A percentile compares a stretch with the other conserved stretches of the same genome.
Conservation (phyloP, 2,113 vertebrate species). For the Phyllostomus discolor region DNA sequence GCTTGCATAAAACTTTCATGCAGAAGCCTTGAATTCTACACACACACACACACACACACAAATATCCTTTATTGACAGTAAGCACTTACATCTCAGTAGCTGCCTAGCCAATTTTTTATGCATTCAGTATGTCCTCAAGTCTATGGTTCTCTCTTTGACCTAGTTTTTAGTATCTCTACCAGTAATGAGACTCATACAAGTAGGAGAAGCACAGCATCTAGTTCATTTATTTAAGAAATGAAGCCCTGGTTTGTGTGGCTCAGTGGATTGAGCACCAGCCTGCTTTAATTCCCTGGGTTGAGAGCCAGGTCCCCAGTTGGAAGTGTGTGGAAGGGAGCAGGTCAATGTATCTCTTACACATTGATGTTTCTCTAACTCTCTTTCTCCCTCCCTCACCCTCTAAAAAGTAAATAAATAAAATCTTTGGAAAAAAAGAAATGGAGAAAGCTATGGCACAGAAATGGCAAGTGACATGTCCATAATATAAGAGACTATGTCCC, state of each 20-base stretch:
- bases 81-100: not conserved
- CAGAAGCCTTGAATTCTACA: not conserved
- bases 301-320: no score
- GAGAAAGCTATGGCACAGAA: not conserved
- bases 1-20: not conserved
- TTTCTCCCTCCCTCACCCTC: no score
- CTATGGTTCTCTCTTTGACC: not conserved
- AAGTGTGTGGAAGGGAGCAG: no score
- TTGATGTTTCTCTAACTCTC: no score
- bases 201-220: not conserved
- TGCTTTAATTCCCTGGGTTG: no score
- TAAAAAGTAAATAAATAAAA: no score
- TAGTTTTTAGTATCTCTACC: not conserved
- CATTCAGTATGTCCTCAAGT: not conserved
- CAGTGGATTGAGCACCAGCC: no score
- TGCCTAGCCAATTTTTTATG: not conserved
- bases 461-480: not conserved
- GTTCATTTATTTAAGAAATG: not conserved
- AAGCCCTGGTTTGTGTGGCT: not conserved
- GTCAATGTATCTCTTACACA: no score
- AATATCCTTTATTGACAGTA: not conserved
- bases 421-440: not conserved
- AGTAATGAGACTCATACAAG: not conserved
- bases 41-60: not conserved
- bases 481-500: not conserved